phyloP scores from a whole-genome alignment of 2,797 vertebrate genomes.

The Oceanodroma leucorhoa region DNA sequence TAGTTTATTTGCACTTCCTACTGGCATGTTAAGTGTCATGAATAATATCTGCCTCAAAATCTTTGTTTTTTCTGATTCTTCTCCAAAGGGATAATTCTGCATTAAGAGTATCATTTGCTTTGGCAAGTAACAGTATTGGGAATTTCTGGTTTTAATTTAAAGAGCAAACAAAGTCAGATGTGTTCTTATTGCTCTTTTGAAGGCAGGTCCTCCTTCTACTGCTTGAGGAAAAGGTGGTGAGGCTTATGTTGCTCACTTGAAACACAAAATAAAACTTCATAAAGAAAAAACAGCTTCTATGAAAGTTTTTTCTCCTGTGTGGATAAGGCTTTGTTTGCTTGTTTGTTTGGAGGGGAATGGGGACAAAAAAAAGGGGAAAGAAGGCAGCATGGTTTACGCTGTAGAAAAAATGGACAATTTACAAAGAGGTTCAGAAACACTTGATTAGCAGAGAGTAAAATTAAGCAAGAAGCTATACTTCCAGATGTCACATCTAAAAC shows the following conservation, averaged over 20 bases:
- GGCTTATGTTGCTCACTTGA: neutral
- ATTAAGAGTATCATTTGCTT: neutral
- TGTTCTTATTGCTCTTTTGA: neutral
- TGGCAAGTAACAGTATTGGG: neutral
- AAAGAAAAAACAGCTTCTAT: neutral
- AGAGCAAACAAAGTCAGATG: neutral
- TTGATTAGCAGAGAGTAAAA: constrained; percentile 25
- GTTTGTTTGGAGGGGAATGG: neutral
- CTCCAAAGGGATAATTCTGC: neutral
- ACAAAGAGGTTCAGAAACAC: neutral
- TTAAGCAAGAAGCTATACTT: neutral
- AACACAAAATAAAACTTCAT: neutral
- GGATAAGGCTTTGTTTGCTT: neutral
- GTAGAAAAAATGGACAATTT: neutral
- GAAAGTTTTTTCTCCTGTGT: neutral
- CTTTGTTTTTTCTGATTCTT: neutral
- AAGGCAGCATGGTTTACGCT: neutral
- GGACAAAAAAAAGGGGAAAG: neutral
- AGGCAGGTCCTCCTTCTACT: neutral
- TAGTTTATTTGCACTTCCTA: neutral
- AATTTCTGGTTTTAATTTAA: neutral
- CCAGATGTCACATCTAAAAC: constrained; percentile 14
- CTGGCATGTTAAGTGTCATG: neutral
- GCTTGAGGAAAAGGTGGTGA: neutral
- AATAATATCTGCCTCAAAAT: neutral